A percentile compares a stretch with the other conserved stretches of the same genome.
These are phyloP conservation scores for Limnephilus rhombicus DNA, from an alignment of 2,888 invertebrate genomes.

Conservation along the genomic window DNA sequence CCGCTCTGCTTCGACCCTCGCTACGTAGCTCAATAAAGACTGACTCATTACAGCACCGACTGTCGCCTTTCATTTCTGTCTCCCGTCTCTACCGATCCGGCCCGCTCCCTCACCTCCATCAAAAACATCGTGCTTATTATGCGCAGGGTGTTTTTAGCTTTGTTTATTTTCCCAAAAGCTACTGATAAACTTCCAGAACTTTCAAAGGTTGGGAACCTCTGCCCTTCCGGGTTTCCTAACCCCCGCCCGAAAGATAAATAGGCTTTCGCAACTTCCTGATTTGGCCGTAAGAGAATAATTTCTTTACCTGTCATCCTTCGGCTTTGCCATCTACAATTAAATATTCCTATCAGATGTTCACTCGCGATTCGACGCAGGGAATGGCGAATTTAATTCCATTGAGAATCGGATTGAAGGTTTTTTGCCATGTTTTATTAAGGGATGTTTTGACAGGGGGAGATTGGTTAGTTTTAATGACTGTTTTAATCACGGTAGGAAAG, in stretches of 20 bases:
- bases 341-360: neutral
- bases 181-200: neutral
- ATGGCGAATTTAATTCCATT: neutral
- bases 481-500: neutral
- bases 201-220: neutral
- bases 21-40: too few species aligned
- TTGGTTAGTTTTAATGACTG: neutral
- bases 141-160: neutral
- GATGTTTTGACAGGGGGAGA: neutral
- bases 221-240: neutral
- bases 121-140: neutral
- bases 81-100: too few species aligned
- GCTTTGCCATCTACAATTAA: constrained; percentile 14
- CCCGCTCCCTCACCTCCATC: too few species aligned
- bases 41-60: too few species aligned
- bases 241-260: neutral
- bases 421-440: neutral
- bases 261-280: neutral
- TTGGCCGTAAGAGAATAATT: neutral
- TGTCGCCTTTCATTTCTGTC: too few species aligned
- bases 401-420: neutral
- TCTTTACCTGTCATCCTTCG: constrained; percentile 6
- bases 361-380: neutral
- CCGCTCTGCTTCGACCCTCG: too few species aligned
- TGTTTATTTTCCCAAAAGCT: neutral